Percentiles rank a stretch among this genome's conserved stretches.
phyloP scores from a whole-genome alignment of 2,113 vertebrate species.

The Cynopterus brachyotis region DNA sequence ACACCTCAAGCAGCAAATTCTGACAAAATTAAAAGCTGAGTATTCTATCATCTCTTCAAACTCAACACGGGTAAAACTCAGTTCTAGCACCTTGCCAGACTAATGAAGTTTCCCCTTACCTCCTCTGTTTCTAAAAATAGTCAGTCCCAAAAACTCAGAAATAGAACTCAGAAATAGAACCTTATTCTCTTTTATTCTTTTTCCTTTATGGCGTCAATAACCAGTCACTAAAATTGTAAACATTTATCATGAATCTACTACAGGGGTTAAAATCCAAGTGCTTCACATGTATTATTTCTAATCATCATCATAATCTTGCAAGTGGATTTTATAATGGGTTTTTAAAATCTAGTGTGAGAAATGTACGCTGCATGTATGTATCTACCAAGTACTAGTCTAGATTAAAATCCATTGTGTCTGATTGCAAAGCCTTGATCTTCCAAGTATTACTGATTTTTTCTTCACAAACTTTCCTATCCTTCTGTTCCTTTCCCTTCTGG shows the following conservation, averaged over 20 bases:
- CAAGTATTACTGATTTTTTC: background rate
- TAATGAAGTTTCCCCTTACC: background rate
- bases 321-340: background rate
- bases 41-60: background rate
- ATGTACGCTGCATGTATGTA: background rate
- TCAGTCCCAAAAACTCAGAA: background rate
- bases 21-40: background rate
- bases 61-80: background rate
- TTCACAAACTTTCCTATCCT: background rate
- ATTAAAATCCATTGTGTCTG: background rate
- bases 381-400: background rate
- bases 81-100: background rate
- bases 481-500: background rate
- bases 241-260: background rate
- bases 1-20: background rate
- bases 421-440: background rate
- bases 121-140: background rate
- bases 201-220: background rate
- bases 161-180: background rate
- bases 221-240: background rate
- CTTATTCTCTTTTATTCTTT: background rate
- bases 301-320: background rate
- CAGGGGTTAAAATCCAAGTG: background rate
- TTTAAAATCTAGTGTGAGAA: background rate
- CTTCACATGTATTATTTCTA: background rate